phyloP scores from a whole-genome alignment of 2,888 invertebrate genomes.

The Deilephila elpenor region DNA sequence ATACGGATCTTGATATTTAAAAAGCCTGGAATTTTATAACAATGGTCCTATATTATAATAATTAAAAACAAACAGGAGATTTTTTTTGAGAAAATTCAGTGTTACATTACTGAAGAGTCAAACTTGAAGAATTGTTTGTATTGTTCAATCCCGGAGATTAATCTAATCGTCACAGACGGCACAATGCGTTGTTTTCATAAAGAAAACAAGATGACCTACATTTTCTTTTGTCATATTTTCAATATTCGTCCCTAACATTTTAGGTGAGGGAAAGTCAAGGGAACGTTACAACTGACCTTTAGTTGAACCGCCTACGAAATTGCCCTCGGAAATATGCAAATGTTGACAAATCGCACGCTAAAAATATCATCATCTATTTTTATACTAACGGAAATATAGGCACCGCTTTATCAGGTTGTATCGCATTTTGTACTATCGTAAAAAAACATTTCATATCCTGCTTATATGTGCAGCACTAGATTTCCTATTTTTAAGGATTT shows the following conservation, averaged over 20 bases:
- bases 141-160: not conserved
- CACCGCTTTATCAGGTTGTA: not conserved
- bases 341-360: conserved; percentile 61
- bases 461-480: too few species aligned
- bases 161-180: not conserved
- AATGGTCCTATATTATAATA: too few species aligned
- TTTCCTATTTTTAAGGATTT: too few species aligned
- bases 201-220: not conserved
- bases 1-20: too few species aligned
- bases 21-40: too few species aligned
- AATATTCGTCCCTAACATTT: conserved; percentile 56
- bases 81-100: too few species aligned
- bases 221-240: conserved; percentile 36
- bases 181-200: conserved; percentile 26
- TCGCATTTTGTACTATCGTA: not conserved
- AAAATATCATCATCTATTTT: conserved; percentile 41
- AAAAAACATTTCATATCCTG: too few species aligned
- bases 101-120: not conserved
- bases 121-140: not conserved
- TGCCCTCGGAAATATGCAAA: conserved; percentile 59
- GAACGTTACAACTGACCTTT: conserved; percentile 61
- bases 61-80: too few species aligned
- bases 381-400: not conserved
- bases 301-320: conserved; percentile 50
- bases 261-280: conserved; percentile 64